These are phyloP conservation scores for Nothocercus nigrocapillus DNA, from an alignment of 2,113 vertebrate species.

Conservation along the genomic window DNA sequence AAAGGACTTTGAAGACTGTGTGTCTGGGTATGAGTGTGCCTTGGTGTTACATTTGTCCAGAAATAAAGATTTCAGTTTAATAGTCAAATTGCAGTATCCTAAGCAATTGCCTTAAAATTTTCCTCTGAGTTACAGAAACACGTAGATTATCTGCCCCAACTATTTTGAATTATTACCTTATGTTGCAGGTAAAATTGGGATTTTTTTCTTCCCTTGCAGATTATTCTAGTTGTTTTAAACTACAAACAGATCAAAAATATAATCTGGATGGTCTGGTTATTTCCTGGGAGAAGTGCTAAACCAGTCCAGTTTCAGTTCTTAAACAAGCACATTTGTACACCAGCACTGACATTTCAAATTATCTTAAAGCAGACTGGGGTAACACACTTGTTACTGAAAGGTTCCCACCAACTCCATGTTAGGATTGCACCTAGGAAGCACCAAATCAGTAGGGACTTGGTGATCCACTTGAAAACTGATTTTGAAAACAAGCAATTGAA, in stretches of 20 bases:
- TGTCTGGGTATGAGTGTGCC: not conserved
- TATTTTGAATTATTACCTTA: not conserved
- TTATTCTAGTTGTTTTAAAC: not conserved
- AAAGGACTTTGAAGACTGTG: not conserved
- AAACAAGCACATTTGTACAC: not conserved
- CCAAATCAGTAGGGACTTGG: not conserved
- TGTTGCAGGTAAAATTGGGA: not conserved
- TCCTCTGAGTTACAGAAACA: not conserved
- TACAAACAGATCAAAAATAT: not conserved
- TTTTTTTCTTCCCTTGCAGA: not conserved
- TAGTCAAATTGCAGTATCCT: not conserved
- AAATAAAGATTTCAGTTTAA: not conserved
- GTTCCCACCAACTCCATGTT: not conserved
- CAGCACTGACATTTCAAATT: not conserved
- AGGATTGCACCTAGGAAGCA: constrained; percentile 9
- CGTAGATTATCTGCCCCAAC: not conserved
- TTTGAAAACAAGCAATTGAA: not conserved
- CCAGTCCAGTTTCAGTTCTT: not conserved
- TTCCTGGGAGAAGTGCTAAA: not conserved
- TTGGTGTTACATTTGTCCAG: not conserved
- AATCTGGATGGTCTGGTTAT: not conserved
- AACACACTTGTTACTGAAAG: not conserved
- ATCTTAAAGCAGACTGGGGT: not conserved
- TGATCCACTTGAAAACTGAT: not conserved
- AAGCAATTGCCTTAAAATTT: not conserved